Base-by-base conservation (phyloP, 2,888 invertebrate genomes). In the Rutpela maculata region DNA sequence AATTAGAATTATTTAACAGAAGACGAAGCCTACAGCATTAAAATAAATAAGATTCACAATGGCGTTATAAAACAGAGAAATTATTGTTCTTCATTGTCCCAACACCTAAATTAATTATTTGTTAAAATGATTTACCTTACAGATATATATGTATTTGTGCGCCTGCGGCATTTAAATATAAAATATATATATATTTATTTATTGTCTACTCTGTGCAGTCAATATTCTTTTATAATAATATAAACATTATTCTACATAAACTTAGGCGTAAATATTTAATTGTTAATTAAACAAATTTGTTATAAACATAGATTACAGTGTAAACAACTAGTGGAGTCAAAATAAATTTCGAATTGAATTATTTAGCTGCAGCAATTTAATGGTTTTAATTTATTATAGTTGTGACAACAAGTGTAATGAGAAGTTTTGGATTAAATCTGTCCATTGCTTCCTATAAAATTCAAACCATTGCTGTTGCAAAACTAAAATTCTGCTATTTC, bases 191-290 rank as follows among this genome's bases (percentile, higher is more conserved):
- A 78, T 81, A 79, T 80, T 68, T 78, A 77, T 79, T 86, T 88
- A 88, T 87, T 87, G 87, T 88, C 87, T 88, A 88, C 86, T 87
- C 85, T 88, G 88, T 89, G 89, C 89, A 89, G 89, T 89, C 88
- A 85, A 87, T 86, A 85, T 84, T 83, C 78, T 81, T 79, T 79
- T 81, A 78, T 50, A 15, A 50, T 50, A 50, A 50, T 83, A 82
- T 84, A 84, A 83, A 85, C 83, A 84, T 82, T 80, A 80, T 81
- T 82, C 80, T 84, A 83, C 78, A 82, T 83, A 70, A 56, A 78
- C 81, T 78, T 82, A 83, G 65, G 60, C 69, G 76, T 78, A 81
- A 78, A 78, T 81, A 79, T 70, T 69, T 57, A 65, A 73, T 67
- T 70, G 57, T 65, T 74, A 66, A 74, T 77, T 82, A 83, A 81